phyloP scores from a whole-genome alignment of 92 coral and sea anemone species.

The Umimayanthus chanpuru region DNA sequence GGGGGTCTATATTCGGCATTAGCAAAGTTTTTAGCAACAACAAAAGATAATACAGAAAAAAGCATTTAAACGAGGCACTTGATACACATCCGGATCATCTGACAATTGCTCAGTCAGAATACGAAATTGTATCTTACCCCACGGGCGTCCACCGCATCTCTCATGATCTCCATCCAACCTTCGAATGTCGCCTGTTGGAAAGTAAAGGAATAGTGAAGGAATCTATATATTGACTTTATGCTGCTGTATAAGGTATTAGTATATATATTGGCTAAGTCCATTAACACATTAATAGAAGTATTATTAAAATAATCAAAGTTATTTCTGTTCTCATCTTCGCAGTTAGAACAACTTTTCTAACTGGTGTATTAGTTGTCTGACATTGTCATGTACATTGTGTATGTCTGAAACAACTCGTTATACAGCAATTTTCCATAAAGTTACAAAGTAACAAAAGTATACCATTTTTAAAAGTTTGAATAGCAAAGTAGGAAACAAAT shows the following conservation, averaged over 20 bases:
- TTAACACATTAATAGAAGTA: no score
- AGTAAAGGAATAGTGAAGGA: neutral
- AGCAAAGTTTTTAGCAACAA: no score
- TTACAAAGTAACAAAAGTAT: no score
- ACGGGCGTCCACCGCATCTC: conserved; percentile 85
- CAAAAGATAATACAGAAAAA: no score
- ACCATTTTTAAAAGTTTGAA: no score
- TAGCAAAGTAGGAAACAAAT: no score
- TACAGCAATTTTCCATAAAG: no score
- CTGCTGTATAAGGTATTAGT: neutral
- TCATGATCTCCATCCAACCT: conserved; percentile 99
- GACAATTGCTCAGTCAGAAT: neutral
- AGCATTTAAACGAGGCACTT: neutral
- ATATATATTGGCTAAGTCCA: no score
- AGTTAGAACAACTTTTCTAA: neutral
- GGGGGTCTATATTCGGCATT: no score
- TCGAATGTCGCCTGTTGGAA: conserved; percentile 85
- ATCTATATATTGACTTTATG: neutral
- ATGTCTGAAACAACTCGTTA: no score
- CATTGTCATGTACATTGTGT: no score
- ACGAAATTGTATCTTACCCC: conserved; percentile 59
- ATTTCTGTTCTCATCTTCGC: neutral
- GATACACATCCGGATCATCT: neutral
- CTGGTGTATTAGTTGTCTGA: neutral
- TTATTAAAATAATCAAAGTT: no score